Conservation (phyloP, 2,113 vertebrate genomes). For the Ellobius talpinus region DNA sequence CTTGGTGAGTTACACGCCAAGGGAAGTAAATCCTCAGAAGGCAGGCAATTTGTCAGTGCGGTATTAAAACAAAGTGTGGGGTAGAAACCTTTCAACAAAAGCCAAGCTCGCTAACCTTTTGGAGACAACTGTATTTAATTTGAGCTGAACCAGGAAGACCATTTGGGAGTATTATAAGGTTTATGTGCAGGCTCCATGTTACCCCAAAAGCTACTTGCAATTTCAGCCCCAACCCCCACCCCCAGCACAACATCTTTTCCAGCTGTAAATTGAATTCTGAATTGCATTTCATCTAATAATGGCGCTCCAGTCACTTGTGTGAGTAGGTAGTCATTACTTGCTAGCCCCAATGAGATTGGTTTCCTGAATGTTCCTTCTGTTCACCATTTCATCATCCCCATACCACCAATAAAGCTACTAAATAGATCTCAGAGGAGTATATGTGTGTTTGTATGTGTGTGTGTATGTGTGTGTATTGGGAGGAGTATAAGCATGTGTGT, state of each 20-base stretch:
- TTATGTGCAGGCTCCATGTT: slow-evolving; percentile 51
- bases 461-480: background rate
- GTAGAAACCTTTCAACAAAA: slow-evolving; percentile 54
- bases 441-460: background rate
- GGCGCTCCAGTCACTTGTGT: background rate
- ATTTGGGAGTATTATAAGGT: slow-evolving; percentile 56
- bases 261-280: slow-evolving; percentile 64
- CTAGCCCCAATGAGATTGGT: too few species aligned
- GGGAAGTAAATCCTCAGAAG: slow-evolving; percentile 49
- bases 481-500: background rate
- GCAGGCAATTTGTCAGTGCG: slow-evolving; percentile 59
- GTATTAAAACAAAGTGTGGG: slow-evolving; percentile 67
- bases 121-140: slow-evolving; percentile 73
- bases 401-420: background rate
- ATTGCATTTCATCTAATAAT: slow-evolving; percentile 7
- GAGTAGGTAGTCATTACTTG: background rate
- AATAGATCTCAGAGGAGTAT: background rate
- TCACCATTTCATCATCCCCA: background rate
- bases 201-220: slow-evolving; percentile 55
- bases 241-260: background rate
- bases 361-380: background rate
- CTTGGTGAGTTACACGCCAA: slow-evolving; percentile 50
- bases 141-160: slow-evolving; percentile 54
- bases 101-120: slow-evolving; percentile 71
- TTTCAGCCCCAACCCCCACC: background rate